phyloP scores from a whole-genome alignment of 2,888 invertebrate genomes.

The Rotaria socialis region DNA sequence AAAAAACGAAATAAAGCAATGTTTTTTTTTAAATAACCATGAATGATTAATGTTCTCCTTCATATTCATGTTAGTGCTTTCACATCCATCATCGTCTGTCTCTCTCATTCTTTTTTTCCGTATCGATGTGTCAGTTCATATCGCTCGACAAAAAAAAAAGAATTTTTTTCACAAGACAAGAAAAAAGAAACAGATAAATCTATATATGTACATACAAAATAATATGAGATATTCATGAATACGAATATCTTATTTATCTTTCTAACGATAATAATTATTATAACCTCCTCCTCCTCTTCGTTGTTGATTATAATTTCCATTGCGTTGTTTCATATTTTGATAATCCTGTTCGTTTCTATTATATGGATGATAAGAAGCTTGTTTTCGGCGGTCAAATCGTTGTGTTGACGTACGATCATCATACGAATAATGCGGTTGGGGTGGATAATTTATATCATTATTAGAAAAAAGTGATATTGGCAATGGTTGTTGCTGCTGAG shows the following conservation, averaged over 20 bases:
- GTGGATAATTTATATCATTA: background rate
- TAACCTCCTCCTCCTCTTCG: background rate
- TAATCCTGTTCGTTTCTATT: slow-evolving; percentile 11
- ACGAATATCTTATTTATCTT: background rate
- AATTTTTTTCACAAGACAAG: slow-evolving; percentile 16
- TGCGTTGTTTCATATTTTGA: background rate
- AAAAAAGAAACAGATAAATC: slow-evolving; percentile 7
- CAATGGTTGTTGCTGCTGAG: background rate
- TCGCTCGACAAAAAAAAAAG: background rate
- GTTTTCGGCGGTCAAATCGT: background rate
- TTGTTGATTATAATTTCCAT: slow-evolving; percentile 14
- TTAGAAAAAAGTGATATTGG: background rate
- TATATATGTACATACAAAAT: slow-evolving; percentile 26
- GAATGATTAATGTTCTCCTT: background rate
- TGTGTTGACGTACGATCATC: background rate
- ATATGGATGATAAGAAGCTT: background rate
- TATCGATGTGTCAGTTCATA: background rate
- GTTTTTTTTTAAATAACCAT: background rate
- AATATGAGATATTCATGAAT: background rate
- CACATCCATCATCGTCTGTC: background rate
- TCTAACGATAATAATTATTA: slow-evolving; percentile 19
- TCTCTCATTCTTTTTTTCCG: background rate
- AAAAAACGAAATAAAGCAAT: background rate
- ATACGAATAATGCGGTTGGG: background rate
- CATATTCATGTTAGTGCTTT: background rate